Base-by-base conservation (phyloP, 2,888 invertebrate genomes). In the Protodeltote pygarga region DNA sequence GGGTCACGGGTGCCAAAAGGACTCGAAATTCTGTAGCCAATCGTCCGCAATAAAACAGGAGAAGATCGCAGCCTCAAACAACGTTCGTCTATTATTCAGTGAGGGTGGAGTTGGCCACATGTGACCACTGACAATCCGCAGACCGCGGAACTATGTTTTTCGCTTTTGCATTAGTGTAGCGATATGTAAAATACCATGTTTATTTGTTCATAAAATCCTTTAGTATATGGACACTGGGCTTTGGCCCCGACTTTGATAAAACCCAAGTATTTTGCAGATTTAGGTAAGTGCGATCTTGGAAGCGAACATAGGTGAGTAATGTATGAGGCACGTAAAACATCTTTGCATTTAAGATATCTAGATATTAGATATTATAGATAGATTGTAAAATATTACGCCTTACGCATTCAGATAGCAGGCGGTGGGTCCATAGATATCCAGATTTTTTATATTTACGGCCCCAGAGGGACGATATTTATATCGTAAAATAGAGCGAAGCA, bases 51-150 rank as follows among this genome's bases (percentile, higher is more conserved):
- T 87, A 87, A 87, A 85, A 81, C 77, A 80, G 75, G 71, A 73
- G 71, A 76, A 83, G 80, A 83, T 82, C 79, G 81, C 67, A 67
- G 73, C 67, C 77, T 73, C 76, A 75, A 78, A 79, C 78, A 75
- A 70, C 71, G 77, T 75, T 83, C 81, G 70, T 89, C 76, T 83
- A 86, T 89, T 88, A 90, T 89, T 88, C 87, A 90, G 69, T 24
- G 61, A 50, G 76, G 74, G 75, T 57, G 71, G 66, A 65, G 73
- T 55, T 60, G 74, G 73, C 64, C 89, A 84, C 82, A 86, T 87
- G 85, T 85, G 87, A 73, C 85, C 83, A 75, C 79, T 66, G 78
- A 77, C 79, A 77, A 80, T 81, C 78, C 57, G 50, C 65, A 48
- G 50, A 44, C 52, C 59, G 65, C 66, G 65, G 54, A 66, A 72